These are phyloP conservation scores for Natrix natrix DNA, from an alignment of 2,797 vertebrate genomes.

Conservation along the genomic window DNA sequence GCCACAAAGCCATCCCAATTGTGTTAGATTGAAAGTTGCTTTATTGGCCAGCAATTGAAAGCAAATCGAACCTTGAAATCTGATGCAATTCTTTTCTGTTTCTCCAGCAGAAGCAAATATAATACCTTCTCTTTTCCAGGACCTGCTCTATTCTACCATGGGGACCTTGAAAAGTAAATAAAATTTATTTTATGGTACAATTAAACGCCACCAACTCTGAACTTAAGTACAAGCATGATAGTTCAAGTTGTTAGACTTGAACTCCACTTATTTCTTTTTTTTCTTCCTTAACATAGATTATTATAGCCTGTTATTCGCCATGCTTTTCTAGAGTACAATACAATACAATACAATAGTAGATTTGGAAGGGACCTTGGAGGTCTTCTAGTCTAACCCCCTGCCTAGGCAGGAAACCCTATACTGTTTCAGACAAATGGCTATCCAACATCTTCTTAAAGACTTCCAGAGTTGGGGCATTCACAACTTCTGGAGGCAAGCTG, in stretches of 20 bases:
- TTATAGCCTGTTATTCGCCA: neutral
- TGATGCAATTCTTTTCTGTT: neutral
- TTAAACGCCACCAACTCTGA: neutral
- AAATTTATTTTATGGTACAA: neutral
- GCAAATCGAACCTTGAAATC: neutral
- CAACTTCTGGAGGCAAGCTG: too few species aligned
- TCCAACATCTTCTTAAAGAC: too few species aligned
- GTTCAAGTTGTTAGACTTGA: neutral
- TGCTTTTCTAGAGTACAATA: neutral
- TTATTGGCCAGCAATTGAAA: neutral
- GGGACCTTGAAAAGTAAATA: slow-evolving; percentile 3
- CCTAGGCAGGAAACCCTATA: too few species aligned
- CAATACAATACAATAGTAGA: too few species aligned
- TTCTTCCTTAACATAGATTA: neutral
- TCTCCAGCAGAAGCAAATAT: neutral
- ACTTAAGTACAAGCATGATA: too few species aligned
- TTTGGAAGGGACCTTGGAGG: too few species aligned
- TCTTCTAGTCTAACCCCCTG: too few species aligned
- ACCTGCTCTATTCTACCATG: neutral
- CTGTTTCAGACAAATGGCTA: too few species aligned
- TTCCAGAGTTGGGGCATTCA: too few species aligned
- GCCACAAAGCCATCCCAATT: neutral
- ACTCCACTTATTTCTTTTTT: neutral
- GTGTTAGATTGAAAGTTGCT: neutral
- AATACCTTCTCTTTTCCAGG: neutral